Evolutionary conservation across 2,113 vertebrate genomes (phyloP), one percentile per base, ranked within the genome.

Genomic region (Calidris pygmaea): DNA sequence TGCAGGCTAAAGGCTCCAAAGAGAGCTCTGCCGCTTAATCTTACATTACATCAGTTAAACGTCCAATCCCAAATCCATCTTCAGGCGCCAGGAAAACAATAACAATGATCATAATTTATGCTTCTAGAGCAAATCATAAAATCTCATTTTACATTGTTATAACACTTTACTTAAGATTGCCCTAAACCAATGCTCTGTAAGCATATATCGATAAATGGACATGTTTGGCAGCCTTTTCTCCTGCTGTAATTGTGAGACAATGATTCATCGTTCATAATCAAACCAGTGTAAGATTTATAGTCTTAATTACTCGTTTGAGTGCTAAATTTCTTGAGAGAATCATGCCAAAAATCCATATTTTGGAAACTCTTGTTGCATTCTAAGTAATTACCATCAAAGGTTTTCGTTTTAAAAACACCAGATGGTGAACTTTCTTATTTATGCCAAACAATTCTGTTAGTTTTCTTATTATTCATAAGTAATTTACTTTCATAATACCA

Each of bases 341-440:
- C 50, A 52, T 91, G 94, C 81, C 94, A 96, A 77, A 95, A 93
- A 58, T 89, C 52, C 47, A 72, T 68, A 89, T 93, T 95, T 91
- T 96, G 95, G 95, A 94, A 87, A 74, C 66, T 77, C 48, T 94
- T 85, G 32, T 74, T 93, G 68, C 67, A 48, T 87, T 94, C 66
- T 95, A 86, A 95, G 84, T 95, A 95, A 96, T 95, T 95, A 91
- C 81, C 91, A 95, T 96, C 87, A 96, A 97, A 95, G 74, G 52
- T 91, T 96, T 94, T 91, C 3, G 55, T 95, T 80, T 94, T 85
- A 94, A 94, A 96, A 95, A 87, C 52, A 97, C 89, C 95, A 96
- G 95, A 97, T 97, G 94, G 95, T 93, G 95, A 82, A 85, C 62
- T 83, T 94, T 66, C 73, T 72, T 79, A 75, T 95, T 97, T 96